A percentile compares a stretch with the other conserved stretches of the same genome.
Evolutionary conservation across 1,140 invertebrate species (phyloP).

Genomic region (Rhagoletis pomonella): DNA sequence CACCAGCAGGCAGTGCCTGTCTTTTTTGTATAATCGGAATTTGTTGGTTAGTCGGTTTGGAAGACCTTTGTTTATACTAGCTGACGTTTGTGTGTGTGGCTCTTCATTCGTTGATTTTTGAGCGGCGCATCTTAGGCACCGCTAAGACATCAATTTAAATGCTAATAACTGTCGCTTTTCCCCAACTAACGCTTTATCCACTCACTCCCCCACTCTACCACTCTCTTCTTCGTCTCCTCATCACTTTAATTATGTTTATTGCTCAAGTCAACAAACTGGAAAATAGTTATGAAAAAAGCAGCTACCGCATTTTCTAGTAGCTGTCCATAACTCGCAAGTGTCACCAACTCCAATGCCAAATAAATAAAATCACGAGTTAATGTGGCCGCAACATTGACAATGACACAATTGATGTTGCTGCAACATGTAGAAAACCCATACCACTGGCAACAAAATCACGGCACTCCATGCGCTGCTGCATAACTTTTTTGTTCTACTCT

Average conservation of each 20-base stretch:
- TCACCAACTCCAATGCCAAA: neutral
- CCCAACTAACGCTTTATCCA: neutral
- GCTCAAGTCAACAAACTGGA: conserved; percentile 28
- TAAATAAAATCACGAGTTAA: conserved; percentile 33
- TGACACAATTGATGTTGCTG: conserved; percentile 51
- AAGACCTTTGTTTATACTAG: neutral
- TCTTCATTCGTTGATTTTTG: too few species aligned
- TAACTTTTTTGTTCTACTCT: neutral
- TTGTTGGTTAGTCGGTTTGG: neutral
- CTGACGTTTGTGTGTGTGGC: too few species aligned
- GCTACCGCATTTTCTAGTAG: neutral
- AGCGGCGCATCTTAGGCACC: neutral
- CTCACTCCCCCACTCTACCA: neutral
- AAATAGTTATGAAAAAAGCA: neutral
- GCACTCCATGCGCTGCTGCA: neutral
- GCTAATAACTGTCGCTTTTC: conserved; percentile 4
- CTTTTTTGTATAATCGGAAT: neutral
- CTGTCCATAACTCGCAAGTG: neutral
- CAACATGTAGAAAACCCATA: conserved; percentile 17
- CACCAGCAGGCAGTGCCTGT: neutral
- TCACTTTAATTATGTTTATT: conserved; percentile 46
- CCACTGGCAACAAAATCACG: conserved; percentile 16
- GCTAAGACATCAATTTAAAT: neutral
- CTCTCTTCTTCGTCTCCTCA: neutral
- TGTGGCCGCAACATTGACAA: conserved; percentile 47